Evolutionary conservation across 2,113 vertebrate genomes (phyloP).

Genomic region (Chelonoidis abingdonii): DNA sequence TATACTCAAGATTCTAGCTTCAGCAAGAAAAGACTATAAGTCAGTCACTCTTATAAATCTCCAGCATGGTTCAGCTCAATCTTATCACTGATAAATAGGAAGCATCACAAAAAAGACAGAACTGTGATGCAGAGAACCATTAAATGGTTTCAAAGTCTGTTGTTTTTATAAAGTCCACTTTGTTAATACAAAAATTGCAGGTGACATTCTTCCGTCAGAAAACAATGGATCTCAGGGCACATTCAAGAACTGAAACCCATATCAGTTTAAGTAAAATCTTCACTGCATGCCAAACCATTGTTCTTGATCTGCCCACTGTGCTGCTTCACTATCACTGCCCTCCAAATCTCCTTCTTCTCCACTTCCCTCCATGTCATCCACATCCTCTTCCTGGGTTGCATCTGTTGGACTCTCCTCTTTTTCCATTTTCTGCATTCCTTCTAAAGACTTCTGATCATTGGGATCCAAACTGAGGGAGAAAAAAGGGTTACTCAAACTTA

Average conservation of each 20-base stretch:
- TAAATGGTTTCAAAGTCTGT: constrained; percentile 1
- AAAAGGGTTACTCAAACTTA: neutral
- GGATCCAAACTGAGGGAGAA: constrained; percentile 90
- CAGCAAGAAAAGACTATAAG: constrained; percentile 2
- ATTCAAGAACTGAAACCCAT: neutral
- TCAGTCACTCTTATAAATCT: neutral
- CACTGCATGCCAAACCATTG: constrained; percentile 99
- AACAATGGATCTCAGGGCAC: neutral
- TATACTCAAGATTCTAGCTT: constrained; percentile 13
- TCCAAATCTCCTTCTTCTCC: constrained; percentile 98
- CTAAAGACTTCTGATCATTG: constrained; percentile 97
- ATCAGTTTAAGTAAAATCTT: constrained; percentile 1
- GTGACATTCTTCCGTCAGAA: constrained; percentile 16
- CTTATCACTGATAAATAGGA: constrained; percentile 49
- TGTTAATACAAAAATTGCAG: neutral
- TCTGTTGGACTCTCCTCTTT: constrained; percentile 98
- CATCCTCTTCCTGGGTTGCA: constrained; percentile 96
- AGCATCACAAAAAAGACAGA: constrained; percentile 5
- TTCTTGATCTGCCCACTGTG: constrained; percentile 98
- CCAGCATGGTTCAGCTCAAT: neutral
- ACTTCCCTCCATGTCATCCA: constrained; percentile 99
- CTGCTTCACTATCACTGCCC: constrained; percentile 97
- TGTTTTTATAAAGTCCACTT: neutral
- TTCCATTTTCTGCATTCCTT: constrained; percentile 99
- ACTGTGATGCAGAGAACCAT: constrained; percentile 21